Evolutionary conservation across 2,113 vertebrate species (phyloP).

Genomic region (Tyto alba): DNA sequence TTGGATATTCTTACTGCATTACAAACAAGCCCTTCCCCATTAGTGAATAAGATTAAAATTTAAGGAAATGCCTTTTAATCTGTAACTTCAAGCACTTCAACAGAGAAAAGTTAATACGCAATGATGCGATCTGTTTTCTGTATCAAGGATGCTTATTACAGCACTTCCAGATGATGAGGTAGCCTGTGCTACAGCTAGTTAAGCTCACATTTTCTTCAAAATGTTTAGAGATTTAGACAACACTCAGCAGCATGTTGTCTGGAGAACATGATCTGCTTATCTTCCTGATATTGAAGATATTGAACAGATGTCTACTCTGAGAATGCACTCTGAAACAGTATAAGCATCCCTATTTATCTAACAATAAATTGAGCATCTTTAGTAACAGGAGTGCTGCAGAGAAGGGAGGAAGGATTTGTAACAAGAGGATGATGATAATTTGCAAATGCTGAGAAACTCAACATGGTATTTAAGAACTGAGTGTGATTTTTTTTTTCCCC

Average conservation of each 20-base stretch:
- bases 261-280: not conserved
- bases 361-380: not conserved
- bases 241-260: rapidly evolving
- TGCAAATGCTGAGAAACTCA: not conserved
- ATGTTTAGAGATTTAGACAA: not conserved
- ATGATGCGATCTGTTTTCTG: not conserved
- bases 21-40: not conserved
- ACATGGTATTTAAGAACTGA: not conserved
- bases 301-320: not conserved
- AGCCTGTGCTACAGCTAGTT: not conserved
- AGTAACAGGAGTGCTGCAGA: not conserved
- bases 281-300: not conserved
- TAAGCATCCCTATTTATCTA: not conserved
- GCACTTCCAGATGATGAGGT: not conserved
- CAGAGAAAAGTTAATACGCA: not conserved
- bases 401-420: not conserved
- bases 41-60: not conserved
- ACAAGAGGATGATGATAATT: not conserved
- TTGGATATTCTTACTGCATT: not conserved
- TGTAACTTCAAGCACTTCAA: not conserved
- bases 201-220: not conserved
- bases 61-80: not conserved
- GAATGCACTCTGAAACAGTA: not conserved
- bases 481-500: not conserved
- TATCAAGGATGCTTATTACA: not conserved